Base-by-base conservation (phyloP, 2,113 vertebrate species). In the Lasiurus cinereus region DNA sequence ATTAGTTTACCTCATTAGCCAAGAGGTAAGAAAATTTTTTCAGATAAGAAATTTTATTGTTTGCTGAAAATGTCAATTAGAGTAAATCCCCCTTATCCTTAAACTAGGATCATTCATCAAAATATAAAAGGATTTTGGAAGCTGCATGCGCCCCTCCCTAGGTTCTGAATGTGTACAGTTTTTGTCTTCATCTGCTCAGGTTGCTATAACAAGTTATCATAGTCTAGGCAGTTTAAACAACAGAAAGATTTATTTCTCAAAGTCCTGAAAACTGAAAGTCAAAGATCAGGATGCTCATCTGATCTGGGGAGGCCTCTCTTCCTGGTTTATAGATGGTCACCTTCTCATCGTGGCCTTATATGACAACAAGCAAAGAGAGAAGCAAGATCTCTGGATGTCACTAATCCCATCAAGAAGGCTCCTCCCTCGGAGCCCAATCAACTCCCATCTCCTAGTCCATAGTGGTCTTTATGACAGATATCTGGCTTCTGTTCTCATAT, bases 401-500 rank as follows among this genome's bases (percentile, higher is more conserved):
- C 7, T 4, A 4, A n/a, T 2, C 21, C 29, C 22, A 9, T 10
- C 16, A 3, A 8, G 31, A 29, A 8, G 18, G 19, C n/a, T 21
- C 52, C 13, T 31, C 67, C 67, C 3, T 48, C 36, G 16, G 5
- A 15, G 6, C 2, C 31, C 29, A 7, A 27, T 43, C 39, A 14
- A 24, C 6, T 0, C 31, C 52, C 8, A 8, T n/a, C 43, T 29
- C 78, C 39, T 4, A 11, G 7, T 19, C 66, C 52, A 3, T 5
- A 19, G 21, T 3, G 0, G 6, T 46, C 31, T 0, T 73, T 16
- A 6, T 12, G 0, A 8, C 24, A 8, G 24, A 7, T n/a, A n/a
- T 10, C 16, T 19, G 5, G 19, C 3, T 62, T 29, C 52, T 66
- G 0, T 54, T 48, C 24, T 46, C 67, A 2, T 22, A 1, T 24